These are phyloP conservation scores for Rhinogobio ventralis DNA, from an alignment of 2,797 vertebrate genomes.

Conservation along the genomic window DNA sequence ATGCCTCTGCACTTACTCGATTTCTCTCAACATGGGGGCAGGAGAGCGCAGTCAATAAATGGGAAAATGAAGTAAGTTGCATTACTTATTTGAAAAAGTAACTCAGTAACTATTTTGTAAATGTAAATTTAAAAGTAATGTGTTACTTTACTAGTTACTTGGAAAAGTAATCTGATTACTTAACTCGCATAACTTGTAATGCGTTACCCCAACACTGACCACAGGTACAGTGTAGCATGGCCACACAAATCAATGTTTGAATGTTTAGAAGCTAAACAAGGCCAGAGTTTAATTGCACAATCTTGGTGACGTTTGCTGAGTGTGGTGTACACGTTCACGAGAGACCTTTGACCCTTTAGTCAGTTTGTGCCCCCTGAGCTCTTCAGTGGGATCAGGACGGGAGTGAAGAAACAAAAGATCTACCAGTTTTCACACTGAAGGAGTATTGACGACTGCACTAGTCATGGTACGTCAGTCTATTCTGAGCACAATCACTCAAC, in stretches of 20 bases:
- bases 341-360: slow-evolving; percentile 66
- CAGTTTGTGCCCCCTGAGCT: background rate
- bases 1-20: background rate
- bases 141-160: background rate
- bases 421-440: slow-evolving; percentile 2
- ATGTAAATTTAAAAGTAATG: too few relatives aligned
- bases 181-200: background rate
- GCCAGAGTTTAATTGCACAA: slow-evolving; percentile 62
- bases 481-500: background rate
- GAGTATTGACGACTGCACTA: background rate
- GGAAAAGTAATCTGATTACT: background rate
- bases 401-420: slow-evolving; percentile 36
- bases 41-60: background rate
- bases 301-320: slow-evolving; percentile 44
- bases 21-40: background rate
- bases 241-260: background rate
- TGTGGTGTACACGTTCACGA: background rate
- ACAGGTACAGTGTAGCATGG: background rate
- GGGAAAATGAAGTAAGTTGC: background rate
- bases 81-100: too few relatives aligned
- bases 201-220: too few relatives aligned
- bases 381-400: background rate
- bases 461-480: slow-evolving; percentile 10
- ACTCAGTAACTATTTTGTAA: too few relatives aligned
- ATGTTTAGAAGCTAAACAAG: background rate